Base-by-base conservation (phyloP, 2,113 vertebrate genomes). In the Irena cyanogastra region DNA sequence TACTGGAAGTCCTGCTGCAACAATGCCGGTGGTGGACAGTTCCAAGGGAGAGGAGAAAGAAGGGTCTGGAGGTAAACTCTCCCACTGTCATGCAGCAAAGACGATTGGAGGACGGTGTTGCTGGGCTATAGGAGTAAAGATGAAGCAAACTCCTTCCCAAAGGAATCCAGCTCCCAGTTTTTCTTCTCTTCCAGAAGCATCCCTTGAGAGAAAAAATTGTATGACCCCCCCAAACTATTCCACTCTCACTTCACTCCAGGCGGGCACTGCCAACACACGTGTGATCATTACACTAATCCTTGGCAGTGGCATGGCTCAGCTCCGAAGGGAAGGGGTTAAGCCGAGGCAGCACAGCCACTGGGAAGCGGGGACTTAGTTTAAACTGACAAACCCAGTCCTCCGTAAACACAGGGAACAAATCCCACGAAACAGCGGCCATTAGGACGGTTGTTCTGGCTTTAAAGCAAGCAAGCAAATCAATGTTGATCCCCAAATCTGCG, bases 51-150 rank as follows among this genome's bases (percentile, higher is more conserved):
- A 85, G 54, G 35, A 92, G 87, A 61, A 79, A 85, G 83, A 95
- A 95, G 84, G 89, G 90, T 93, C 87, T 90, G 95, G 87, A 79
- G 83, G 93, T 71, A 74, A 97, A 92, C 72, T 96, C 93, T 96
- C 90, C 94, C 75, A 45, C 90, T 90, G 88, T 94, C 96, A 94
- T 37, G 83, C 94, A 95, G 89, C 79, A 87, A 93, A 95, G 92
- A 87, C 60, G 66, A 95, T 93, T 97, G 97, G 97, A 96, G 93
- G 93, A 90, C 1, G 3, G 95, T 94, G 95, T 97, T 96, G 96
- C 97, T 97, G 97, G 90, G 97, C 94, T 97, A 59, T 90, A 85
- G 87, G 94, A 95, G 90, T 82, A 83, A 94, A 91, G 95, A 94
- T 47, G 89, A 90, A 96, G 87, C 23, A 41, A 97, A 94, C 83